Evolutionary conservation across 1,140 invertebrate genomes (phyloP).

Genomic region (Manduca sexta): DNA sequence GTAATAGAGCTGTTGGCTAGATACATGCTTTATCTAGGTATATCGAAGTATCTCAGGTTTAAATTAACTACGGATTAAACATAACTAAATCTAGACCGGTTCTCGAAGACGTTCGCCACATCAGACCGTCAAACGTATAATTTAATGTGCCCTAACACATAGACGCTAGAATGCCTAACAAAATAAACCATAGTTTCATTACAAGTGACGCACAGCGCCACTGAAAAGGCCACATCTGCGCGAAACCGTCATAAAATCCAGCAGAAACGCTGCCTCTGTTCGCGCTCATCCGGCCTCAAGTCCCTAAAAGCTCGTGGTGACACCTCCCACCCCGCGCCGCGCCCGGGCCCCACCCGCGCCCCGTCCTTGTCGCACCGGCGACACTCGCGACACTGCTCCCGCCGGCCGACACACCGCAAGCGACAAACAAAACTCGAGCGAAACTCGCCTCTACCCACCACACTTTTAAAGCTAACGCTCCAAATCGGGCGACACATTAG

Average conservation of each 20-base stretch:
- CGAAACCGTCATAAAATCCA: slow-evolving; percentile 38
- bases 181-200: too few species aligned
- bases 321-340: slow-evolving; percentile 39
- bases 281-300: slow-evolving; percentile 42
- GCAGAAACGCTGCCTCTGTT: slow-evolving; percentile 31
- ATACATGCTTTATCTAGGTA: too few species aligned
- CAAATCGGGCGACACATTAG: slow-evolving; percentile 67
- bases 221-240: slow-evolving; percentile 31
- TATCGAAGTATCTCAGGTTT: too few species aligned
- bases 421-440: slow-evolving; percentile 25
- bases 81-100: too few species aligned
- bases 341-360: slow-evolving; percentile 6
- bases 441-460: slow-evolving; percentile 39
- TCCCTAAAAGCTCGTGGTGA: slow-evolving; percentile 60
- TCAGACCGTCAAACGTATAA: too few species aligned
- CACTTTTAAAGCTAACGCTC: slow-evolving; percentile 44
- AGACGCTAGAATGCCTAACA: too few species aligned
- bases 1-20: too few species aligned
- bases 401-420: slow-evolving; percentile 35
- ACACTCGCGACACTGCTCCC: slow-evolving; percentile 45
- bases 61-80: too few species aligned
- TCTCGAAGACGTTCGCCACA: too few species aligned
- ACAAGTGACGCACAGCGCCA: background rate
- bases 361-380: slow-evolving; percentile 51
- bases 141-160: too few species aligned